Conservation (phyloP, 2,797 vertebrate genomes). For the Threskiornis aethiopicus region DNA sequence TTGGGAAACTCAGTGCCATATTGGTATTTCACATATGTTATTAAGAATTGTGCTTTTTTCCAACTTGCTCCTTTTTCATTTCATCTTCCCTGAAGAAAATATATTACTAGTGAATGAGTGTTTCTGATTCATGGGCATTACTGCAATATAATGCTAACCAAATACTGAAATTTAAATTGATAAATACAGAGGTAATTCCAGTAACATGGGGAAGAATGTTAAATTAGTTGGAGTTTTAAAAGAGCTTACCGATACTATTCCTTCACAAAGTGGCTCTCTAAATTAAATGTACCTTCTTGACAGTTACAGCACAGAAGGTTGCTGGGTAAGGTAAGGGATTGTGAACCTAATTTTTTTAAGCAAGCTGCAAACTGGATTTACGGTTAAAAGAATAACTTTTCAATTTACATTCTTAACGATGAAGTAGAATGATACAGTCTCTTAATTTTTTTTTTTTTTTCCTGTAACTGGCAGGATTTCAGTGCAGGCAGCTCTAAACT, state of each 20-base stretch:
- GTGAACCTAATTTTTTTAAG: not conserved
- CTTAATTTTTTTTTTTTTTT: not conserved
- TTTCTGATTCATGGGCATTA: not conserved
- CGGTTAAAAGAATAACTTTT: not conserved
- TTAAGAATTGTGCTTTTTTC: not conserved
- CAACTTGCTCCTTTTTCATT: not conserved
- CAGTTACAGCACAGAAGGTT: not conserved
- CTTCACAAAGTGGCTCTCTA: not conserved
- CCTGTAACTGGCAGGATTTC: not conserved
- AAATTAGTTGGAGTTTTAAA: not conserved
- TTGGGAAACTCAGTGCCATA: not conserved
- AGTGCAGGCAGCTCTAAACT: not conserved
- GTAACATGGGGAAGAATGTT: not conserved
- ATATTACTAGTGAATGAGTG: not conserved
- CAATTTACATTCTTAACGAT: not conserved
- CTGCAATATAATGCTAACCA: not conserved
- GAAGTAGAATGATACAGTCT: not conserved
- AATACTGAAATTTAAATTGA: not conserved
- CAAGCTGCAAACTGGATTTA: not conserved
- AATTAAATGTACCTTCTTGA: not conserved
- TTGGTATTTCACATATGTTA: not conserved
- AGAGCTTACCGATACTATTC: not conserved
- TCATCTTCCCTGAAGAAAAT: not conserved
- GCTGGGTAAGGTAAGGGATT: not conserved
- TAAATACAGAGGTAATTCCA: not conserved